These are phyloP conservation scores for Eueremaeus valkanovi DNA, from an alignment of 2,888 invertebrate species.

Conservation along the genomic window DNA sequence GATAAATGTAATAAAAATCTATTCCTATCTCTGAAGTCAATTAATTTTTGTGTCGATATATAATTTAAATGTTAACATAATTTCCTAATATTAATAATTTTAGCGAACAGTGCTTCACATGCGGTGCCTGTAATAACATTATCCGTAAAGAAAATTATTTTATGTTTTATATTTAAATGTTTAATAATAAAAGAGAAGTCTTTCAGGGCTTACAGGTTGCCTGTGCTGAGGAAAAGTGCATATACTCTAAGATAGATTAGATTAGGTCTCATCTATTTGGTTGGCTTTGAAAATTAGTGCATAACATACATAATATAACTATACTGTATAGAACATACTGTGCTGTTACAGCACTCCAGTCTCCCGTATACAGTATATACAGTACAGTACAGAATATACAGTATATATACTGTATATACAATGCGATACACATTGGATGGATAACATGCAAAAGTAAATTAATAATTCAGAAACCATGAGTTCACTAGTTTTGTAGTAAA, in stretches of 20 bases:
- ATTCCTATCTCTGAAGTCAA: neutral
- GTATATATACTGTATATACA: too few species aligned
- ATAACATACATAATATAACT: neutral
- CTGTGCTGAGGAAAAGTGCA: constrained; percentile 2
- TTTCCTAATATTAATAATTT: neutral
- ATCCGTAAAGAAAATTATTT: neutral
- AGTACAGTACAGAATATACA: too few species aligned
- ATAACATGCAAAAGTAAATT: constrained; percentile 29
- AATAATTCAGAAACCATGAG: constrained; percentile 22
- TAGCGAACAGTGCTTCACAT: neutral
- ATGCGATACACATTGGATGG: too few species aligned
- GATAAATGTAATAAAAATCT: neutral
- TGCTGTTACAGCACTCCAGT: too few species aligned
- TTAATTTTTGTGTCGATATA: neutral
- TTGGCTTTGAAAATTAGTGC: constrained; percentile 32
- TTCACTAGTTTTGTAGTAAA: constrained; percentile 24
- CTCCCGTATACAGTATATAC: too few species aligned
- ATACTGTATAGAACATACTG: too few species aligned
- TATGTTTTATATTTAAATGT: constrained; percentile 18
- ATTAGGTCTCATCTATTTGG: constrained; percentile 25
- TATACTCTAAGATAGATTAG: constrained; percentile 18
- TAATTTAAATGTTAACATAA: neutral
- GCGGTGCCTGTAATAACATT: neutral
- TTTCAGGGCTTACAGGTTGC: neutral
- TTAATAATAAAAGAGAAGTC: constrained; percentile 5